phyloP scores from a whole-genome alignment of 2,888 invertebrate species.

The Drosophila buzzatii region DNA sequence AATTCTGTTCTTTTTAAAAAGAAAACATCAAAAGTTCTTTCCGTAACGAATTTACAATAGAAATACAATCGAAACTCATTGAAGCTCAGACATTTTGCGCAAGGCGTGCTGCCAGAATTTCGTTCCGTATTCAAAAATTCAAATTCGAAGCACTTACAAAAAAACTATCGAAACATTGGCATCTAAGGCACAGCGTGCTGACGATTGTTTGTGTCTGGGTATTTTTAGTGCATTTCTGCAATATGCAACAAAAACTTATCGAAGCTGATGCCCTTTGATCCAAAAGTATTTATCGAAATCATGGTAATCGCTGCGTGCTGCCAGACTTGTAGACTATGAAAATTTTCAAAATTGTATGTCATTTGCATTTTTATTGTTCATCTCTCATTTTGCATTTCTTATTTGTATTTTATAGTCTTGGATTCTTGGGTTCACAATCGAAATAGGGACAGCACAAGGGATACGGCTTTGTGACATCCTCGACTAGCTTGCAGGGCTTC shows the following conservation, averaged over 20 bases:
- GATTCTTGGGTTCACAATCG: slow-evolving; percentile 1
- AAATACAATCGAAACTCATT: not conserved
- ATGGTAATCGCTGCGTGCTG: not conserved
- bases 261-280: not conserved
- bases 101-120: not conserved
- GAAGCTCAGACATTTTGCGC: not conserved
- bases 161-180: not conserved
- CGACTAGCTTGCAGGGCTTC: slow-evolving; percentile 56
- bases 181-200: too few relatives aligned
- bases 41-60: not conserved
- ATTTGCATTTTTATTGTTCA: not conserved
- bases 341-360: not conserved
- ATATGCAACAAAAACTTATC: not conserved
- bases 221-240: not conserved
- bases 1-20: not conserved
- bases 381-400: not conserved
- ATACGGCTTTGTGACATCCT: slow-evolving; percentile 60
- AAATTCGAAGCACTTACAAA: not conserved
- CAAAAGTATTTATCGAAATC: not conserved
- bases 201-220: not conserved
- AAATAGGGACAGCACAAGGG: slow-evolving; percentile 49
- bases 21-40: not conserved
- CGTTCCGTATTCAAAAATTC: not conserved
- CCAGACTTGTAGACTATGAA: not conserved
- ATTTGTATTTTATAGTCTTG: not conserved